A percentile compares a stretch with the other conserved stretches of the same genome.
Evolutionary conservation across 2,113 vertebrate genomes (phyloP).

Genomic region (Brachirus orientalis): DNA sequence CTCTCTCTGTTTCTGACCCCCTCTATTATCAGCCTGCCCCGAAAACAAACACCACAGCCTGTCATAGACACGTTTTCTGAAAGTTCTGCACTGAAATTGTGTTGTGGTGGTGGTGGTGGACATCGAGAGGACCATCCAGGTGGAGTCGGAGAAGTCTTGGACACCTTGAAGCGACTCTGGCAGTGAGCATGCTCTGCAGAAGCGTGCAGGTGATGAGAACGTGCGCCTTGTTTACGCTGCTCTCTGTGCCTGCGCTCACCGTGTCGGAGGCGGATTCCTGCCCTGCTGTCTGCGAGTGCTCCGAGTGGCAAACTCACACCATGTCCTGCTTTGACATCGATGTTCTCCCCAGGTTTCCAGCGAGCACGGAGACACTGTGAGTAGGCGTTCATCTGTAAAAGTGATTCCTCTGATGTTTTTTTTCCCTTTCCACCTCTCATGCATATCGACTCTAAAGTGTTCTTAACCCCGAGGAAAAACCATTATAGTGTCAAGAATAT

Average conservation of each 20-base stretch:
- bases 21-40: background rate
- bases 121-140: conserved; percentile 6
- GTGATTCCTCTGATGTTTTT: conserved; percentile 24
- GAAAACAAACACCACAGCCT: background rate
- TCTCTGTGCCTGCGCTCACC: conserved; percentile 16
- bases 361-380: conserved; percentile 91
- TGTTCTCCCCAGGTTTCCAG: conserved; percentile 87
- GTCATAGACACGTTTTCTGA: background rate
- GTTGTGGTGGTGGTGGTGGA: conserved; percentile 5
- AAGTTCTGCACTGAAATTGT: background rate
- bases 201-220: conserved; percentile 69
- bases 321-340: conserved; percentile 88
- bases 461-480: conserved; percentile 60
- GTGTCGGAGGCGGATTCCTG: conserved; percentile 67
- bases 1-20: background rate
- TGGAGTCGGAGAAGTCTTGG: background rate
- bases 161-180: background rate
- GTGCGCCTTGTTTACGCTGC: conserved; percentile 61
- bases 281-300: conserved; percentile 86
- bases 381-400: conserved; percentile 79
- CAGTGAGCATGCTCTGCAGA: conserved; percentile 6
- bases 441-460: conserved; percentile 51
- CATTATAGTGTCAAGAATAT: conserved; percentile 62
- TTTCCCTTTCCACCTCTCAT: background rate
- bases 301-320: conserved; percentile 83